Evolutionary conservation across 2,888 invertebrate genomes (phyloP).

Genomic region (Synanthedon andrenaeformis): DNA sequence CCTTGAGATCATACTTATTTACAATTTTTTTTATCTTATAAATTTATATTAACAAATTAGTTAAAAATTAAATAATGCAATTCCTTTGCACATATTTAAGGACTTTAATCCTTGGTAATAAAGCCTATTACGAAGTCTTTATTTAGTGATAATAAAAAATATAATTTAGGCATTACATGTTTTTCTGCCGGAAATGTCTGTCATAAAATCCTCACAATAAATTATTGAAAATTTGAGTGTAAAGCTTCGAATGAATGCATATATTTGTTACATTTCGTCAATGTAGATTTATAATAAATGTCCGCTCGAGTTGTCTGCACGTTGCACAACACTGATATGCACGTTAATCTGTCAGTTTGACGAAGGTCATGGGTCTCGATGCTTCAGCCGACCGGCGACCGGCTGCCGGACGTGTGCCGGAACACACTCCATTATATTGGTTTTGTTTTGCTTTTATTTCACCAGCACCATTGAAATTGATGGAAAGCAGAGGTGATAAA

Average conservation of each 20-base stretch:
- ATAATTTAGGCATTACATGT: too few species aligned
- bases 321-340: constrained; percentile 54
- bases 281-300: constrained; percentile 20
- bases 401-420: constrained; percentile 44
- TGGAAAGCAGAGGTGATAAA: too few species aligned
- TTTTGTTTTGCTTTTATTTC: constrained; percentile 23
- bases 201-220: constrained; percentile 3
- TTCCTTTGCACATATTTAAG: too few species aligned
- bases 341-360: constrained; percentile 61
- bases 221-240: neutral
- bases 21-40: too few species aligned
- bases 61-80: too few species aligned
- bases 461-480: neutral
- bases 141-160: neutral
- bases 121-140: neutral
- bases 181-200: constrained; percentile 3
- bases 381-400: constrained; percentile 8
- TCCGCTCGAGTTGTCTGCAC: constrained; percentile 24
- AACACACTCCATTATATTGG: constrained; percentile 33
- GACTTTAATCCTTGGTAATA: too few species aligned
- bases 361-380: constrained; percentile 42
- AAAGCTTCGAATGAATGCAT: constrained; percentile 3
- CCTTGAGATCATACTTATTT: too few species aligned
- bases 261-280: constrained; percentile 4
- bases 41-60: too few species aligned